Evolutionary conservation across 2,113 vertebrate genomes (phyloP), one percentile per base, ranked within the genome.

Genomic region (Gymnocephalus cernua): DNA sequence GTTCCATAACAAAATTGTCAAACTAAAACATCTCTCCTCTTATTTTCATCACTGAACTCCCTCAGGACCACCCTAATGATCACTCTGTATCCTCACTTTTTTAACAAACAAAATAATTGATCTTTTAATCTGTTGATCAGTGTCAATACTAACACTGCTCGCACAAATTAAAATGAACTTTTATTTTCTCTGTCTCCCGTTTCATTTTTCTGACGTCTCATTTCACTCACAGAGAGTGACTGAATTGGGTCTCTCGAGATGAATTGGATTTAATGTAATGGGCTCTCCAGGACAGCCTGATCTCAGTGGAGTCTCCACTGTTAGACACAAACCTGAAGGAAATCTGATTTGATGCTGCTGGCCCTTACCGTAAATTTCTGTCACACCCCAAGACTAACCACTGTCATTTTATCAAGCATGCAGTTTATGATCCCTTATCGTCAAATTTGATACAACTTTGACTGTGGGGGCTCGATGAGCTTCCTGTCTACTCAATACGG

Each of bases 261-360:
- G 1, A 67, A 56, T 77, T n/a, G 4, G 18, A 15, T 71, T 62
- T 67, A 38, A 62, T 47, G 21, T 45, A 64, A 66, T 66, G 21
- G 80, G 41, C 53, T 67, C 53, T 61, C 47, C 19, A 47, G 23
- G 25, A 62, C 32, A 44, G 57, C 11, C 38, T 25, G 53, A 67
- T 67, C 44, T 66, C 79, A 53, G 45, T 29, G 35, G 47, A 23
- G 4, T 47, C 23, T 23, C 62, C 72, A 41, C 41, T 57, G 66
- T 76, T 67, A 67, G 45, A 83, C 58, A 83, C 59, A 14, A 71
- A 71, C 48, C 54, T 51, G 57, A 74, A 78, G 27, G 38, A 47
- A 58, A 54, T 72, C 45, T 80, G 59, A 73, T 15, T 41, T 35
- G 18, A 41, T 29, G 61, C 32, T 69, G 38, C 21, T 27, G 25